Evolutionary conservation across 2,888 invertebrate genomes (phyloP).

Genomic region (Seira sanloemensis): DNA sequence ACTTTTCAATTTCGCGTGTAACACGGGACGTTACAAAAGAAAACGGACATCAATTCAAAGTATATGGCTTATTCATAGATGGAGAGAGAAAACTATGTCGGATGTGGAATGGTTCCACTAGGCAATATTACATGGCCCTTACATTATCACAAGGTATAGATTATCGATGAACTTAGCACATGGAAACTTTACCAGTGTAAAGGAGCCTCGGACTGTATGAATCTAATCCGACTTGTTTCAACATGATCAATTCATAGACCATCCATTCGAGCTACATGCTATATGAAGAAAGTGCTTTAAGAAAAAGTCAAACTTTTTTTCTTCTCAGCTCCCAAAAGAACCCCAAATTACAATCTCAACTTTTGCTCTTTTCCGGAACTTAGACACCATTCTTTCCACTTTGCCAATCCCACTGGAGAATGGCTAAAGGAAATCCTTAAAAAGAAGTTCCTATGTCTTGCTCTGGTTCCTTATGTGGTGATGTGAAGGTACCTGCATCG

Average conservation of each 20-base stretch:
- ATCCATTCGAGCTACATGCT: not conserved
- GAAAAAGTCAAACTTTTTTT: slow-evolving; percentile 40
- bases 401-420: slow-evolving; percentile 44
- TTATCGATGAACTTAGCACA: slow-evolving; percentile 30
- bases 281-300: not conserved
- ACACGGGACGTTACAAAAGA: too few species aligned
- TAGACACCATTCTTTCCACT: slow-evolving; percentile 49
- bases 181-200: not conserved
- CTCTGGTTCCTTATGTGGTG: too few species aligned
- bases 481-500: too few species aligned
- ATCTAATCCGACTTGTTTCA: not conserved
- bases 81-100: too few species aligned
- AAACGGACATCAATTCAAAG: too few species aligned
- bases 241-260: too few species aligned
- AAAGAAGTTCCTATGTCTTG: not conserved
- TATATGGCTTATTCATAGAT: too few species aligned
- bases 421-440: slow-evolving; percentile 21
- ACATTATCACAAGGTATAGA: not conserved
- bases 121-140: too few species aligned
- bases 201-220: not conserved
- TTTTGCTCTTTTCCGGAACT: slow-evolving; percentile 51
- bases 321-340: slow-evolving; percentile 32
- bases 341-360: slow-evolving; percentile 59
- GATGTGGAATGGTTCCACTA: too few species aligned
- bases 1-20: too few species aligned